phyloP scores from a whole-genome alignment of 2,888 invertebrate species.

The Megaustenia siamemsis region DNA sequence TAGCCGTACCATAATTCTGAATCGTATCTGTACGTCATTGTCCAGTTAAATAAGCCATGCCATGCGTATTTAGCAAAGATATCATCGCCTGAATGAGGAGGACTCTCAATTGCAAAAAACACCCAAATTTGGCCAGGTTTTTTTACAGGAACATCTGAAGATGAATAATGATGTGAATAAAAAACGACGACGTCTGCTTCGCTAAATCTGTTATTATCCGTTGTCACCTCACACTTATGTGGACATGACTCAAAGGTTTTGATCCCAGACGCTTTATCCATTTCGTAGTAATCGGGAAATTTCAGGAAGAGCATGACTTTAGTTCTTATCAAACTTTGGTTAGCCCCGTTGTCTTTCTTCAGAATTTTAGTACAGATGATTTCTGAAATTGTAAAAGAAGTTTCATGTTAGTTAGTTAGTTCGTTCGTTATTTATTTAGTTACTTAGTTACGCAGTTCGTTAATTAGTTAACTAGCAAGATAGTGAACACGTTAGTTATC shows the following conservation, averaged over 20 bases:
- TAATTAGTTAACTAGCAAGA: too few species aligned
- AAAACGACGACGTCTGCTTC: slow-evolving; percentile 53
- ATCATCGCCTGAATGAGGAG: slow-evolving; percentile 18
- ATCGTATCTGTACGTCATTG: slow-evolving; percentile 55
- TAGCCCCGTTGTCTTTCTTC: not conserved
- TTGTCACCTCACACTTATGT: slow-evolving; percentile 42
- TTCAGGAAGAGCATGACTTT: slow-evolving; percentile 51
- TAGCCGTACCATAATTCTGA: slow-evolving; percentile 56
- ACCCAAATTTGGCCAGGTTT: slow-evolving; percentile 50
- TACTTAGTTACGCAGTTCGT: too few species aligned
- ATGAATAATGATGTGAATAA: slow-evolving; percentile 28
- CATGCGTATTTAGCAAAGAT: slow-evolving; percentile 19
- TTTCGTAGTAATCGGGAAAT: slow-evolving; percentile 55
- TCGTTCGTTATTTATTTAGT: too few species aligned
- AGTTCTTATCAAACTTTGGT: slow-evolving; percentile 29
- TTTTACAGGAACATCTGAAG: not conserved
- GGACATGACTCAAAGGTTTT: slow-evolving; percentile 26
- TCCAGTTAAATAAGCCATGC: slow-evolving; percentile 53
- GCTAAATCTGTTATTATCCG: not conserved
- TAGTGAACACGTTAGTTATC: too few species aligned
- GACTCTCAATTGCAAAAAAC: slow-evolving; percentile 56
- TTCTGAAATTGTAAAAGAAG: too few species aligned
- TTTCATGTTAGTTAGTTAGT: too few species aligned
- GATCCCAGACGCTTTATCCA: slow-evolving; percentile 16
- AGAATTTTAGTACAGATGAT: not conserved